These are phyloP conservation scores for Drosophila repleta DNA, from an alignment of 1,140 invertebrate genomes.

Conservation along the genomic window DNA sequence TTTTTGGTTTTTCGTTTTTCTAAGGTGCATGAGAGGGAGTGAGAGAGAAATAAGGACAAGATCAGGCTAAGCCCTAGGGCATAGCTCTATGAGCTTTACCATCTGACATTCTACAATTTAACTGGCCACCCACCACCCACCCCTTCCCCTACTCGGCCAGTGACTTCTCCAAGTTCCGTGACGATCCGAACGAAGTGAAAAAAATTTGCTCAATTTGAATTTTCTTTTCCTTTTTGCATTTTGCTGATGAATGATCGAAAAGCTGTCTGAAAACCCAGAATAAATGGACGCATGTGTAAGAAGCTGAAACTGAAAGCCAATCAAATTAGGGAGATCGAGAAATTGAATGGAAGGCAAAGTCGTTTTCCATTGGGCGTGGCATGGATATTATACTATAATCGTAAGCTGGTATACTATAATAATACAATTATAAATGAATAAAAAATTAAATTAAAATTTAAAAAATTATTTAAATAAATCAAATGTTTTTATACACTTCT, in stretches of 20 bases:
- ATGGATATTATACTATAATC: background rate
- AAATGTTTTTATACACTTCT: too few relatives aligned
- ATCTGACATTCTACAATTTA: slow-evolving; percentile 38
- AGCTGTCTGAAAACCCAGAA: slow-evolving; percentile 14
- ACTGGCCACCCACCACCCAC: slow-evolving; percentile 5
- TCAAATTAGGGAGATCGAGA: slow-evolving; percentile 9
- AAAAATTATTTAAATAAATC: background rate
- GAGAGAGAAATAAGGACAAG: slow-evolving; percentile 34
- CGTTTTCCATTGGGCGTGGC: slow-evolving; percentile 9
- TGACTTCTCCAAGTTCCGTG: slow-evolving; percentile 26
- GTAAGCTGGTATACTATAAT: too few relatives aligned
- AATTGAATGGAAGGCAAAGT: background rate
- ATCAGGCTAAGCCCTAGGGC: slow-evolving; percentile 60
- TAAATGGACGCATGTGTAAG: slow-evolving; percentile 7
- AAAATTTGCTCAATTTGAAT: slow-evolving; percentile 74
- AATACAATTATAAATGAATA: too few relatives aligned
- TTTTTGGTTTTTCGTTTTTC: slow-evolving; percentile 22
- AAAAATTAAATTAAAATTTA: background rate
- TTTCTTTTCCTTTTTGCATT: slow-evolving; percentile 15
- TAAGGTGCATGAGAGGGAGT: slow-evolving; percentile 57
- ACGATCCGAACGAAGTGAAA: slow-evolving; percentile 82
- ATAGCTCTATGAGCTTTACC: slow-evolving; percentile 62
- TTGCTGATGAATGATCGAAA: slow-evolving; percentile 12
- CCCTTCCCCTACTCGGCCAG: slow-evolving; percentile 7
- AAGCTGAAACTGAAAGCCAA: slow-evolving; percentile 21